Base-by-base conservation (phyloP, 2,888 invertebrate genomes). In the Watsonalla binaria region DNA sequence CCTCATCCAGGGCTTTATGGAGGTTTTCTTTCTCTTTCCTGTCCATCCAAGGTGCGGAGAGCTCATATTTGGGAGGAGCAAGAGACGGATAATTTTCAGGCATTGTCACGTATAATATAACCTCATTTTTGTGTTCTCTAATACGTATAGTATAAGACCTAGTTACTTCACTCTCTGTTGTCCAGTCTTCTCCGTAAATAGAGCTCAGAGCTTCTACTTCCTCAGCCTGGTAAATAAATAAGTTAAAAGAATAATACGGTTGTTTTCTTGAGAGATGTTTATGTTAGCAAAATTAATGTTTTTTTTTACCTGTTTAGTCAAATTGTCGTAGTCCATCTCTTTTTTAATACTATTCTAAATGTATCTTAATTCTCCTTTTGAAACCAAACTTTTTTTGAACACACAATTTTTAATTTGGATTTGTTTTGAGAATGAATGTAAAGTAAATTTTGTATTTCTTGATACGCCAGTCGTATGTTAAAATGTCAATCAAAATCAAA, bases 141-240 rank as follows among this genome's bases (percentile, higher is more conserved):
- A 94, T 83, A 58, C 81, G 86, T n/a, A 95, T 93, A 61, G 92
- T 93, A 72, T 93, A 95, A 0, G 91, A 88, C 59, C 89, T 86
- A 42, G 90, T 84, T 15, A 82, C 82, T 52, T 89, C 92, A 70
- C 92, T 92, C 59, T 95, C 93, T 6, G 87, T 87, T 54, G 86
- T 87, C 93, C 94, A 95, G 62, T 95, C 94, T 24, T 93, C 86
- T 4, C 92, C 93, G 72, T 95, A 96, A 62, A 96, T 96, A 5
- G 96, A 92, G 59, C 90, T 86, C 14, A 96, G 80, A 0, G 93
- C 94, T 83, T 95, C 95, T 14, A 95, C 87, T 90, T 96, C 96
- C 62, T 95, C 94, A 6, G 81, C 80, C 93, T 94, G 51, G 33
- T 60, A 58, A 46, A 56, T 53, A 57, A 54, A 56, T 46, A 53